Conservation (phyloP, 2,888 invertebrate species). For the Polyommatus icarus region DNA sequence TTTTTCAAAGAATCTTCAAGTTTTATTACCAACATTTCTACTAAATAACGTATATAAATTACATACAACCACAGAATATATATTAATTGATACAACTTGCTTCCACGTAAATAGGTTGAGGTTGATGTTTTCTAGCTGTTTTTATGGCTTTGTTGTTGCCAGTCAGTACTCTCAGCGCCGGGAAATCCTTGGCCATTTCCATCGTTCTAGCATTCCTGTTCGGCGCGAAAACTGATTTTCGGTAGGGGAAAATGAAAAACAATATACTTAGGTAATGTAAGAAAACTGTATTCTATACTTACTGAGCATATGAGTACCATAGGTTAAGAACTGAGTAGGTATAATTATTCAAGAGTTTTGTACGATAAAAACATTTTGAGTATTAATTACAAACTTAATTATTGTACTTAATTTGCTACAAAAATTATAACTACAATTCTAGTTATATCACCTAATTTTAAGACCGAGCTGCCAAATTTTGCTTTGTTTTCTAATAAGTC, state of each 20-base stretch:
- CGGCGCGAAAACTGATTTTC: constrained; percentile 55
- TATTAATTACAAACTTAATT: neutral
- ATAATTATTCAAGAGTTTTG: too few species aligned
- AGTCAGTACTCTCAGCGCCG: constrained; percentile 59
- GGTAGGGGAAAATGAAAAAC: neutral
- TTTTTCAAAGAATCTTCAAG: too few species aligned
- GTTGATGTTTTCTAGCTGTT: constrained; percentile 39
- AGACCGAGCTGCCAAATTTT: too few species aligned
- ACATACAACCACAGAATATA: too few species aligned
- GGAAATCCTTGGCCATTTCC: too few species aligned
- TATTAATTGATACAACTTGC: constrained; percentile 58
- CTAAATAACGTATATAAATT: too few species aligned
- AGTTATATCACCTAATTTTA: too few species aligned
- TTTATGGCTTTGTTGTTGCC: constrained; percentile 44
- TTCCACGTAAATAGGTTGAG: constrained; percentile 61
- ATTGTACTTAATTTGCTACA: too few species aligned
- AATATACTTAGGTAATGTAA: neutral
- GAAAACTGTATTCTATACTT: neutral
- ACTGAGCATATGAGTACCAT: neutral
- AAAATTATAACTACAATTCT: too few species aligned
- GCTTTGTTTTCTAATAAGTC: too few species aligned
- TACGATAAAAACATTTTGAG: neutral
- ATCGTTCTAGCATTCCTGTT: constrained; percentile 47
- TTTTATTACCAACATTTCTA: too few species aligned
- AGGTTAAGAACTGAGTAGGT: too few species aligned